phyloP scores from a whole-genome alignment of 2,113 vertebrate genomes.

The Excalfactoria chinensis region DNA sequence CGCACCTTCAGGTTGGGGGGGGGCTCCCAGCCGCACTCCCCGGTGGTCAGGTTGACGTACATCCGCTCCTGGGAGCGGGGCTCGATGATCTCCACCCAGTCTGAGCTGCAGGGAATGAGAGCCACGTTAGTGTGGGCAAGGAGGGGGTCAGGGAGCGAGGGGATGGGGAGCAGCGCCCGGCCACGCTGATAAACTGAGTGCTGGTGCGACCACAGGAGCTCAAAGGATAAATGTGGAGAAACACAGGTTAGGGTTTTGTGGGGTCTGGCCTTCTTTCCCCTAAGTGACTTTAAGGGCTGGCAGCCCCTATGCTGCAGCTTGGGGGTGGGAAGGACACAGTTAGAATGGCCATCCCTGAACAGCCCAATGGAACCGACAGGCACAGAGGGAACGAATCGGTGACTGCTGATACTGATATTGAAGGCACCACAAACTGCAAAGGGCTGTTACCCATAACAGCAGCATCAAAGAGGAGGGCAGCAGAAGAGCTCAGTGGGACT shows the following conservation, averaged over 20 bases:
- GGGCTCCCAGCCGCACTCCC: constrained; percentile 90
- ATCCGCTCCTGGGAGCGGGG: constrained; percentile 89
- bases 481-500: not conserved
- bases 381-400: not conserved
- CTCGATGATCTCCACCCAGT: constrained; percentile 94
- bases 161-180: rapidly evolving
- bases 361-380: not conserved
- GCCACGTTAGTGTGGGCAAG: not conserved
- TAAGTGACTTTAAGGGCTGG: not conserved
- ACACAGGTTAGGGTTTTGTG: not conserved
- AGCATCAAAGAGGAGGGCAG: not conserved
- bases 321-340: not conserved
- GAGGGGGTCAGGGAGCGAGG: rapidly evolving
- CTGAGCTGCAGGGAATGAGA: constrained; percentile 76
- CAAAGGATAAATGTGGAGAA: not conserved
- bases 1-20: constrained; percentile 82
- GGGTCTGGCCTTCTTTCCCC: too few species aligned
- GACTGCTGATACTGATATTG: not conserved
- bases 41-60: constrained; percentile 88
- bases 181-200: not conserved
- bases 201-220: rapidly evolving
- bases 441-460: not conserved
- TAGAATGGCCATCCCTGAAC: not conserved
- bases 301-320: not conserved
- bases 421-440: not conserved